Conservation (phyloP, 2,888 invertebrate species). For the Watsonalla cultraria region DNA sequence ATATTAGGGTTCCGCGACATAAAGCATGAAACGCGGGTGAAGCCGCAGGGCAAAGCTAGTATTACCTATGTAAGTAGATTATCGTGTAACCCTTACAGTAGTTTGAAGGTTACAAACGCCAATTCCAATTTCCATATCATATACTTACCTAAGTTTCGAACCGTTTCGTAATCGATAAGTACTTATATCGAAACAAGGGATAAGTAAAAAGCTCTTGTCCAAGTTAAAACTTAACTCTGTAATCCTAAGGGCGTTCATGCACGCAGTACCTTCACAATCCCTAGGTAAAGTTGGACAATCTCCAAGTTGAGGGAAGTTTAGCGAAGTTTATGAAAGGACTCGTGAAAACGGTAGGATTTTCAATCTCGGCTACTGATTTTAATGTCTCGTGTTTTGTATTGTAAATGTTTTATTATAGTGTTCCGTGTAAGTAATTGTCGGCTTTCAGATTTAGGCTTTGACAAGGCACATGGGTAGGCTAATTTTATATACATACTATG, state of each 20-base stretch:
- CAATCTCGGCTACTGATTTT: background rate
- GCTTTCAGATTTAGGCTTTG: too few species aligned
- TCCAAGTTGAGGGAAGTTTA: background rate
- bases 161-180: background rate
- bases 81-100: too few species aligned
- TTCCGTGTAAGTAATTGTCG: too few species aligned
- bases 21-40: too few species aligned
- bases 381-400: too few species aligned
- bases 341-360: background rate
- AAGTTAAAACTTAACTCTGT: background rate
- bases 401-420: too few species aligned
- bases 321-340: background rate
- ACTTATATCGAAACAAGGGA: background rate
- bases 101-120: background rate
- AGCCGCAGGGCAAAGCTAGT: too few species aligned
- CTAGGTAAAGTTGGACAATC: constrained; percentile 1
- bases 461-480: too few species aligned
- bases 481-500: too few species aligned
- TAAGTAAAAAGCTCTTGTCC: background rate
- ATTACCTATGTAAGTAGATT: too few species aligned
- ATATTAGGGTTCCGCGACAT: too few species aligned
- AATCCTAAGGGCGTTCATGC: background rate
- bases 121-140: background rate
- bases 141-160: too few species aligned
- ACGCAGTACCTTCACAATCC: background rate